Percentiles rank a stretch among this genome's conserved stretches.
phyloP scores from a whole-genome alignment of 2,113 vertebrate species.

The Delphinus delphis region DNA sequence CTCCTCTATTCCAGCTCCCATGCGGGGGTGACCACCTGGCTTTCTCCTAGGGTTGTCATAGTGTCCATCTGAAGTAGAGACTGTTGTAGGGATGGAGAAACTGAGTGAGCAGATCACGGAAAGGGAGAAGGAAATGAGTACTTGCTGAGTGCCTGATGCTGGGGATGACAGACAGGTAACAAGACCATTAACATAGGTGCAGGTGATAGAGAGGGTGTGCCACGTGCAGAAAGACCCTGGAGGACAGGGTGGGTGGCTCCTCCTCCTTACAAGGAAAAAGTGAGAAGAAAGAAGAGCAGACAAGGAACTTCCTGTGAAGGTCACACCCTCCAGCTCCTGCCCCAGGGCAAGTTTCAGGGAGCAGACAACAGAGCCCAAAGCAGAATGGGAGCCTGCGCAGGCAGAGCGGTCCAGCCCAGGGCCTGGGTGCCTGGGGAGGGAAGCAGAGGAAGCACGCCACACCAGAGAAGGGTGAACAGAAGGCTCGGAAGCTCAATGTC shows the following conservation, averaged over 20 bases:
- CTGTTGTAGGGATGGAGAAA: neutral
- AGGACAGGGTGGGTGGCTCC: rapidly evolving
- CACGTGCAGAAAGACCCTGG: neutral
- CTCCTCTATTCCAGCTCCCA: neutral
- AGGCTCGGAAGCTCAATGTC: neutral
- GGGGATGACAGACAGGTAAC: rapidly evolving
- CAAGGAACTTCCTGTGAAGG: neutral
- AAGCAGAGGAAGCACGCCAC: neutral
- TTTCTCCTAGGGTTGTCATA: neutral
- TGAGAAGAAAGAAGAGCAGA: neutral
- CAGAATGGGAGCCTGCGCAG: rapidly evolving
- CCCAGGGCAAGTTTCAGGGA: neutral
- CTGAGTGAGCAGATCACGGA: neutral
- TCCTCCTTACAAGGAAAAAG: neutral
- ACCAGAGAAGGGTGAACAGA: rapidly evolving
- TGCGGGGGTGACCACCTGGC: neutral
- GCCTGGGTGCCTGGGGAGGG: rapidly evolving
- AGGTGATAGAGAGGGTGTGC: neutral
- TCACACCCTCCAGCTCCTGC: rapidly evolving
- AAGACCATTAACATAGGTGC: neutral
- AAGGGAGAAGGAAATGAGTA: neutral
- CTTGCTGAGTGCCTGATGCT: neutral
- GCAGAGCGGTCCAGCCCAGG: rapidly evolving
- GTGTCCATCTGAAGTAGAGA: neutral
- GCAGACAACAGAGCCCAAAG: no score